phyloP scores from a whole-genome alignment of 2,888 invertebrate species.

The Pseudanteris insignis region DNA sequence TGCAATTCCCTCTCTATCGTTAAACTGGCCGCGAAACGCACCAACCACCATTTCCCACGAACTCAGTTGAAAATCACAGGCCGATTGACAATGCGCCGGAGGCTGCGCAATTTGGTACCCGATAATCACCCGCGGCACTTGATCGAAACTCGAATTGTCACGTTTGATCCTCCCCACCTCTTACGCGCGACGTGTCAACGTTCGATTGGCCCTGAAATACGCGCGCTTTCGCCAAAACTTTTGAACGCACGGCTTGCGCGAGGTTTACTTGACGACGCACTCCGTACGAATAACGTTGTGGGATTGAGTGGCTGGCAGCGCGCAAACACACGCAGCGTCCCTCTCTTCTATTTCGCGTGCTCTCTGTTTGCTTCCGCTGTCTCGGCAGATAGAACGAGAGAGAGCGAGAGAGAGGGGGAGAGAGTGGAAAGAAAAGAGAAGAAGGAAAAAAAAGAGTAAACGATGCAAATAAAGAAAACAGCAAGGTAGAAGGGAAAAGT shows the following conservation, averaged over 20 bases:
- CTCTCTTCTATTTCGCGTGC: conserved; percentile 5
- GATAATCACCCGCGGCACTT: too few species aligned
- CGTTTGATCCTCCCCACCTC: conserved; percentile 5
- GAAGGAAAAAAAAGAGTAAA: neutral
- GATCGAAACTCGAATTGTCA: too few species aligned
- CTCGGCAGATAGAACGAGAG: neutral
- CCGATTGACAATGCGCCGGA: too few species aligned
- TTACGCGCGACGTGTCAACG: conserved; percentile 1
- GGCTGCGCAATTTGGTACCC: too few species aligned
- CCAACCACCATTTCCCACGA: neutral
- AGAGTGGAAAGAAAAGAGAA: conserved; percentile 1
- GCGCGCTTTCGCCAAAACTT: conserved; percentile 8
- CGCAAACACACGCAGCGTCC: conserved; percentile 22
- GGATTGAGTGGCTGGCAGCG: conserved; percentile 17
- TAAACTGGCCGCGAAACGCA: neutral
- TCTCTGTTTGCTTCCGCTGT: conserved; percentile 18
- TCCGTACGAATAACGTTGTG: conserved; percentile 20
- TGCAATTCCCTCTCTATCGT: too few species aligned
- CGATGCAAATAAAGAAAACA: neutral
- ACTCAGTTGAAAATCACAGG: too few species aligned
- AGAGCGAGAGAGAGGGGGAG: neutral
- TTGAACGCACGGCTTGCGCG: conserved; percentile 6
- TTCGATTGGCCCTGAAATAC: conserved; percentile 10
- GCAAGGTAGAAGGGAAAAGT: conserved; percentile 1
- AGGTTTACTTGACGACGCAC: conserved; percentile 18